Conservation (phyloP, 2,888 invertebrate species). For the Tetranychus truncatus region DNA sequence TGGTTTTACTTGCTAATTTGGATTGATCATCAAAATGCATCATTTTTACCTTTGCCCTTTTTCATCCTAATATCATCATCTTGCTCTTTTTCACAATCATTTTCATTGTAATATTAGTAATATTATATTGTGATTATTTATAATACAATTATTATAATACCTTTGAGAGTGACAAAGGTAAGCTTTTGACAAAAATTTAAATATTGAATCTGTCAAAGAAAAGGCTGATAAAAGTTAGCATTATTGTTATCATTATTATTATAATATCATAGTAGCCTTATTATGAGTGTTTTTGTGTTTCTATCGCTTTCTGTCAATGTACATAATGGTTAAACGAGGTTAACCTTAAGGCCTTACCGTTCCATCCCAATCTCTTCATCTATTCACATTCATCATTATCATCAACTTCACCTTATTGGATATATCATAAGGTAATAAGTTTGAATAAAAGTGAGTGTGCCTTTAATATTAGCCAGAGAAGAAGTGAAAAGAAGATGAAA, state of each 20-base stretch:
- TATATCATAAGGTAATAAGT: neutral
- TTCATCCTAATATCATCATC: neutral
- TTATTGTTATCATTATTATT: neutral
- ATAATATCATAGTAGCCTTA: neutral
- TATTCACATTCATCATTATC: neutral
- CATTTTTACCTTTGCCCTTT: too few species aligned
- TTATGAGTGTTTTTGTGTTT: neutral
- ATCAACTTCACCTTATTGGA: neutral
- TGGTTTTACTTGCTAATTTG: too few species aligned
- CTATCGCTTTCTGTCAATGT: neutral
- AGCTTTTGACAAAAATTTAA: too few species aligned
- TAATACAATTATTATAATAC: neutral
- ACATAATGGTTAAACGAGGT: neutral
- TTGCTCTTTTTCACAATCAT: neutral
- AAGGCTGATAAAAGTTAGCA: too few species aligned
- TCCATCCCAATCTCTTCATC: neutral
- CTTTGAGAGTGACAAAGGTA: neutral
- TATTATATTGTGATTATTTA: neutral
- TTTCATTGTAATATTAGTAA: neutral
- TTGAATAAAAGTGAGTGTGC: neutral
- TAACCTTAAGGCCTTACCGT: neutral
- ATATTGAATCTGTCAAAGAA: too few species aligned
- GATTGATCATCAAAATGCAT: too few species aligned
- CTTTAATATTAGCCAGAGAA: conserved; percentile 33
- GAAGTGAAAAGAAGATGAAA: conserved; percentile 23